Conservation (phyloP, 2,113 vertebrate species). For the Spermophilus dauricus region DNA sequence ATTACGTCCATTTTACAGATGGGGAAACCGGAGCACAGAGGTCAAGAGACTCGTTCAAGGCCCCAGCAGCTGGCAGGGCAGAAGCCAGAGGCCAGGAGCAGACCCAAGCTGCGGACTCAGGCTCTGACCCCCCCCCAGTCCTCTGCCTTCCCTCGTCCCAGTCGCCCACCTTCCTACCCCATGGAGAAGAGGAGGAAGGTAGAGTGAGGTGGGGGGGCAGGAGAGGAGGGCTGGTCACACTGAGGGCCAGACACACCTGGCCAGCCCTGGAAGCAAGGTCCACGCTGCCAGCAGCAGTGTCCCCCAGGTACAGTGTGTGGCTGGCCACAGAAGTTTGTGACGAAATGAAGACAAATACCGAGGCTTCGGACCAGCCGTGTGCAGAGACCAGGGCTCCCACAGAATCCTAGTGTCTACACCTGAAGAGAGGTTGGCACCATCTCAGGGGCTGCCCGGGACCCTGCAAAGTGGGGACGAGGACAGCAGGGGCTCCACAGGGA, state of each 20-base stretch:
- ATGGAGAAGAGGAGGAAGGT: neutral
- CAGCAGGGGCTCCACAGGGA: neutral
- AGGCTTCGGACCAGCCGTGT: neutral
- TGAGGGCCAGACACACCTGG: too few species aligned
- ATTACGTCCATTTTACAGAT: neutral
- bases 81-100: neutral
- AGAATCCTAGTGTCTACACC: neutral
- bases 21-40: neutral
- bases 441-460: neutral
- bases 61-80: neutral
- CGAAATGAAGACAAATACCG: neutral
- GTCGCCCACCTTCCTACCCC: neutral
- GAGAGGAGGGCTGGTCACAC: accelerated
- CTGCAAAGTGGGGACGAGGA: neutral
- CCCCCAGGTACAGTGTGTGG: neutral
- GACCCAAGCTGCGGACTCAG: neutral
- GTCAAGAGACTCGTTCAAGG: neutral
- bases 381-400: neutral
- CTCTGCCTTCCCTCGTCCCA: too few species aligned
- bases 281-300: accelerated
- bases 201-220: neutral
- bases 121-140: too few species aligned
- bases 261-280: neutral
- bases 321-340: neutral
- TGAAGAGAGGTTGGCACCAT: too few species aligned